Percentiles rank a stretch among this genome's conserved stretches.
Conservation (phyloP, 2,797 vertebrate genomes). For the Vultur gryphus region DNA sequence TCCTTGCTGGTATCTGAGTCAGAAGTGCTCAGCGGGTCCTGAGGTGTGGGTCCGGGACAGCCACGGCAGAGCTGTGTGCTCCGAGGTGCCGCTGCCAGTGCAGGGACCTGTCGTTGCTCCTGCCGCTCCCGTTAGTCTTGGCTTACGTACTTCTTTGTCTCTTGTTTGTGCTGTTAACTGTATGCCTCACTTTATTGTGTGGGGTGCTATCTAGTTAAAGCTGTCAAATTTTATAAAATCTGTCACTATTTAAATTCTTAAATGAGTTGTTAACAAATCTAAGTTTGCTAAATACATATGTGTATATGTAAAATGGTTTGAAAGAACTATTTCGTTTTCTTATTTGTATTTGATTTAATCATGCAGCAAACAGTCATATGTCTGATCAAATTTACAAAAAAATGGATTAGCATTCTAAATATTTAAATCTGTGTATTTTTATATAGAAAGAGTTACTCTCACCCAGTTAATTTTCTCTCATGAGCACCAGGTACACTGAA, state of each 20-base stretch:
- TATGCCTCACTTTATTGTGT: not conserved
- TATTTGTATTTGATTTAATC: not conserved
- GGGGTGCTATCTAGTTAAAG: not conserved
- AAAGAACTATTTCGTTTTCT: not conserved
- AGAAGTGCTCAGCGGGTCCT: fast-evolving
- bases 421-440: not conserved
- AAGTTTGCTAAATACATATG: not conserved
- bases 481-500: not conserved
- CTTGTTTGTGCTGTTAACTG: not conserved
- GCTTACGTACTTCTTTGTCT: not conserved
- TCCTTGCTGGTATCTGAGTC: not conserved
- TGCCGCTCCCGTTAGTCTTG: not conserved
- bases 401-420: fast-evolving
- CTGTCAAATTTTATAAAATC: not conserved
- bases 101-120: not conserved
- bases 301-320: not conserved
- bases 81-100: fast-evolving
- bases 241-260: not conserved
- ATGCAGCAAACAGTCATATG: not conserved
- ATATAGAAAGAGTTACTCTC: not conserved
- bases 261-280: not conserved
- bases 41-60: fast-evolving
- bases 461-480: not conserved
- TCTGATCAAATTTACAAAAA: not conserved
- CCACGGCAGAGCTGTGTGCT: not conserved